Evolutionary conservation across 2,113 vertebrate species (phyloP).

Genomic region (Ceuthmochares aereus): DNA sequence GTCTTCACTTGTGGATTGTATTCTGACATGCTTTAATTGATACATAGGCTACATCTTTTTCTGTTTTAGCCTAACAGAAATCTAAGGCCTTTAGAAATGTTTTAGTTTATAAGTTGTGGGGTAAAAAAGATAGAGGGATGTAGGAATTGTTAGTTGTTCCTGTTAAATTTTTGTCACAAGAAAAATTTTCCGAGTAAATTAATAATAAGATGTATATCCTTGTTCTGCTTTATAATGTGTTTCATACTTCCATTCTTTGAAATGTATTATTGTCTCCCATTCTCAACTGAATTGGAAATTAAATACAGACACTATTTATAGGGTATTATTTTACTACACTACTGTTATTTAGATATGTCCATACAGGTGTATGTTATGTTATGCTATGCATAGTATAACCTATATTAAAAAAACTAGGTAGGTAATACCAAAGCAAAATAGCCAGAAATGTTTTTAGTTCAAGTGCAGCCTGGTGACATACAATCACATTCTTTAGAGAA

Average conservation of each 20-base stretch:
- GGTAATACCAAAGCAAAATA: background rate
- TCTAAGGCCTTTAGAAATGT: background rate
- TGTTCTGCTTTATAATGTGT: background rate
- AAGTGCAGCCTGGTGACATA: background rate
- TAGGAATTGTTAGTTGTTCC: background rate
- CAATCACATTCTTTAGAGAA: background rate
- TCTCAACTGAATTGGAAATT: background rate
- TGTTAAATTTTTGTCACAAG: background rate
- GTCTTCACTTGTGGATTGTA: background rate
- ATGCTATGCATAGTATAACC: background rate
- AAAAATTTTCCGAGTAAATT: background rate
- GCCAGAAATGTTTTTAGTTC: background rate
- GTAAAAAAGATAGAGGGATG: background rate
- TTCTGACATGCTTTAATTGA: conserved; percentile 19
- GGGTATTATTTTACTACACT: background rate
- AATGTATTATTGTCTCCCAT: background rate
- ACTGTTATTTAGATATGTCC: background rate
- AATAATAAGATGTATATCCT: background rate
- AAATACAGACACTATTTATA: background rate
- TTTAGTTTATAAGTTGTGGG: background rate
- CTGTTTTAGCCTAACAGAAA: background rate
- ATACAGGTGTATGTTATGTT: background rate
- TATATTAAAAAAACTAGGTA: background rate
- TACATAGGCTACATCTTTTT: background rate
- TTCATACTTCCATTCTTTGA: background rate